Evolutionary conservation across 2,797 vertebrate species (phyloP).

Genomic region (Ctenopoma multispine): DNA sequence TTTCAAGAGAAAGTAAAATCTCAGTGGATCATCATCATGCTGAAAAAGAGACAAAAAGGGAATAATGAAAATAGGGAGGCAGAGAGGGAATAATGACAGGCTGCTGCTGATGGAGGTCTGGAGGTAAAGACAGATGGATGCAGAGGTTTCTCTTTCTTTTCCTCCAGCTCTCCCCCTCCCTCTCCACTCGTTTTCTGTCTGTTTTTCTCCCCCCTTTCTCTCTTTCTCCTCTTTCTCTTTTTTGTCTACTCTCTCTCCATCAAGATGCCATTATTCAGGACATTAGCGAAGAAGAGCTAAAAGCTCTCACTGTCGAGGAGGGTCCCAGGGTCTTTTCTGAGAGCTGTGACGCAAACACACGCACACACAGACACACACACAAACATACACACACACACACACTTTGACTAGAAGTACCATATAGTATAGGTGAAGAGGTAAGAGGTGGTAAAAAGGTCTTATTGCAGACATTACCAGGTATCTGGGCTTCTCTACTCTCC

Average conservation of each 20-base stretch:
- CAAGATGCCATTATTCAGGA: conserved; percentile 88
- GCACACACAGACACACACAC: conserved; percentile 15
- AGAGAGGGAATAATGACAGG: conserved; percentile 72
- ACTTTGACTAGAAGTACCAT: conserved; percentile 58
- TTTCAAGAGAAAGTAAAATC: conserved; percentile 50
- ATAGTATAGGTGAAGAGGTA: conserved; percentile 72
- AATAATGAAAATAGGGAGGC: conserved; percentile 73
- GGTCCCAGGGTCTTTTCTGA: conserved; percentile 82
- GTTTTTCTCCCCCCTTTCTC: conserved; percentile 13
- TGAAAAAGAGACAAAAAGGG: conserved; percentile 59
- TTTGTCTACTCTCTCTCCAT: conserved; percentile 70
- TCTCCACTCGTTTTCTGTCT: conserved; percentile 12
- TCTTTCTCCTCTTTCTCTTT: conserved; percentile 33
- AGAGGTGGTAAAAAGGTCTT: conserved; percentile 76
- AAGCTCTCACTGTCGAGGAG: conserved; percentile 86
- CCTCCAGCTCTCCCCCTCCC: conserved; percentile 18
- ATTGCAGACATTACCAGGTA: conserved; percentile 72
- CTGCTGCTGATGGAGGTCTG: conserved; percentile 66
- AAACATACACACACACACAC: conserved; percentile 33
- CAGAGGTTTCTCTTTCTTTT: conserved; percentile 74
- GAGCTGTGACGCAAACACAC: conserved; percentile 62
- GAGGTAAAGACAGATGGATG: conserved; percentile 73
- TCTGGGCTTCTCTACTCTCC: conserved; percentile 52
- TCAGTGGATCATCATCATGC: conserved; percentile 49
- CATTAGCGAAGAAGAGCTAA: conserved; percentile 88